A percentile compares a stretch with the other conserved stretches of the same genome.
Evolutionary conservation across 2,888 invertebrate genomes (phyloP).

Genomic region (Hoplodrina ambigua): DNA sequence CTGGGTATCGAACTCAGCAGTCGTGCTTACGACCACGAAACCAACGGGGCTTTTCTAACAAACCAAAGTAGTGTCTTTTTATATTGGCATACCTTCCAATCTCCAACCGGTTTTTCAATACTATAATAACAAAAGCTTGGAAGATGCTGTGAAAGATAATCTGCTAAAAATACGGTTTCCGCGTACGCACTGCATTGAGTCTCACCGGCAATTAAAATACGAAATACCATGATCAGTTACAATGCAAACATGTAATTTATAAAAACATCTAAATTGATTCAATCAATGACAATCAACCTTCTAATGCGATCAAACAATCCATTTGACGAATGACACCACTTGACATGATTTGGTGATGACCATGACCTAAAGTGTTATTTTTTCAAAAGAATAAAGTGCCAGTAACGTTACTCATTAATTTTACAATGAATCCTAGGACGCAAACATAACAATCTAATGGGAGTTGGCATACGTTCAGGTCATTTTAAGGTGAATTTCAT

Average conservation of each 20-base stretch:
- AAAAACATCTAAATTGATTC: not conserved
- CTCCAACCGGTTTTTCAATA: constrained; percentile 83
- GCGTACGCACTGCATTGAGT: constrained; percentile 87
- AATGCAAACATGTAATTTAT: not conserved
- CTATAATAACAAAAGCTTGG: constrained; percentile 89
- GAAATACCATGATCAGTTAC: constrained; percentile 80
- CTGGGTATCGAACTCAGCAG: too few species aligned
- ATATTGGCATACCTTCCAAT: constrained; percentile 87
- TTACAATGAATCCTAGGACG: too few species aligned
- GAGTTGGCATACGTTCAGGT: too few species aligned
- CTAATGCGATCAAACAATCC: not conserved
- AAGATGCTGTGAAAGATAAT: constrained; percentile 87
- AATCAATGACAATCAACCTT: not conserved
- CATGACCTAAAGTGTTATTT: not conserved
- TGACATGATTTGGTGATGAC: not conserved
- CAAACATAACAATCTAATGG: too few species aligned
- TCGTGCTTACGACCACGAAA: too few species aligned
- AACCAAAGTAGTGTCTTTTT: not conserved
- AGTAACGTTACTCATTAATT: not conserved
- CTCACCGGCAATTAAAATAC: constrained; percentile 90
- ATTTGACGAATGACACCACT: constrained; percentile 3
- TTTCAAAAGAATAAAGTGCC: not conserved
- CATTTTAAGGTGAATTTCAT: too few species aligned
- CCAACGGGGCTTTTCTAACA: too few species aligned
- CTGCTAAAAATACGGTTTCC: constrained; percentile 89